These are phyloP conservation scores for Zingel zingel DNA, from an alignment of 2,113 vertebrate genomes.

Conservation along the genomic window DNA sequence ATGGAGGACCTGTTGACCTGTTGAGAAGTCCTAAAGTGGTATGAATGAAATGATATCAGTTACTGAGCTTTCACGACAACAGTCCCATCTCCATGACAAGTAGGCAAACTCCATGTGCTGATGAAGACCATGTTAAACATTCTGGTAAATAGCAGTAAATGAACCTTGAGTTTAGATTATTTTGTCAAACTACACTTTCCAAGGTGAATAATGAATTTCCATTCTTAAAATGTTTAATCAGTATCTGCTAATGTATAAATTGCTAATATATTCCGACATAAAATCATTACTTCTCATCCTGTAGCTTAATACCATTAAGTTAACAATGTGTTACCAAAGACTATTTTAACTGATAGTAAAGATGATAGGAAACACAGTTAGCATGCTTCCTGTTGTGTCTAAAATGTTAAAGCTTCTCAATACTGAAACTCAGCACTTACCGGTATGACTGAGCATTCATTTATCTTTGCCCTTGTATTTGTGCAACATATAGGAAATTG, in stretches of 20 bases:
- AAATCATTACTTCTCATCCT: background rate
- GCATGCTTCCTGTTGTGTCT: background rate
- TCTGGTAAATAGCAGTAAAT: background rate
- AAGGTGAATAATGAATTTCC: background rate
- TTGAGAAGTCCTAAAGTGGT: background rate
- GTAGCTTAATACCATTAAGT: background rate
- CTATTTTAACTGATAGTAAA: background rate
- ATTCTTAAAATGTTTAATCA: background rate
- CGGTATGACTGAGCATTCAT: too few species aligned
- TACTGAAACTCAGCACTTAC: background rate
- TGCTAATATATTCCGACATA: background rate
- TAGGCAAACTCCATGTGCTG: background rate
- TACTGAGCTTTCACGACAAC: background rate
- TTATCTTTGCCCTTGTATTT: background rate
- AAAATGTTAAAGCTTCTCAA: background rate
- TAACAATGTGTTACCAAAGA: background rate
- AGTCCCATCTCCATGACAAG: background rate
- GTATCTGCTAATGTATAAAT: background rate
- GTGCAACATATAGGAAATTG: background rate
- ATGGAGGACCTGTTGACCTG: too few species aligned
- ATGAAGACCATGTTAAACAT: background rate
- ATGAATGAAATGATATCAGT: background rate
- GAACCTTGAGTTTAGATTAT: background rate
- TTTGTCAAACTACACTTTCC: background rate
- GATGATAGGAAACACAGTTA: background rate